phyloP scores from a whole-genome alignment of 2,113 vertebrate genomes.

The Nipponia nippon region DNA sequence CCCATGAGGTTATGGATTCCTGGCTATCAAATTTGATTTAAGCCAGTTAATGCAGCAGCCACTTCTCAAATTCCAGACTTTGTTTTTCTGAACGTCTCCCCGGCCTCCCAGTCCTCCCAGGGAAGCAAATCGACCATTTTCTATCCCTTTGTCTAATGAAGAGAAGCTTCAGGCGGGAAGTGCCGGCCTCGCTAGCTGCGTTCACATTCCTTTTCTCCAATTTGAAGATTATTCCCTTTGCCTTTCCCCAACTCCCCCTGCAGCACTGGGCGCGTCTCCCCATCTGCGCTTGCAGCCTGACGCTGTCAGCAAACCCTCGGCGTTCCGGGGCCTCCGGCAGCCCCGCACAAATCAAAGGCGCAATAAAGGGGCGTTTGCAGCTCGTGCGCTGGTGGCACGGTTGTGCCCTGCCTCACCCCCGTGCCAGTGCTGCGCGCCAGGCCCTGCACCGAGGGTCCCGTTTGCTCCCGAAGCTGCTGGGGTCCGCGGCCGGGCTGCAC shows the following conservation, averaged over 20 bases:
- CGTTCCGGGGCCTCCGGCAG: not conserved
- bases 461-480: not conserved
- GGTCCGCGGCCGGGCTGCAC: not conserved
- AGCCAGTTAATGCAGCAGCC: accelerated
- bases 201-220: not conserved
- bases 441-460: not conserved
- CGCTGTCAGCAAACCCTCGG: not conserved
- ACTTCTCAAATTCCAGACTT: not conserved
- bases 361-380: not conserved
- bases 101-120: no score
- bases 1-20: not conserved
- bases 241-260: no score
- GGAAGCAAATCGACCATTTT: not conserved
- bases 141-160: not conserved
- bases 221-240: not conserved
- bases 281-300: not conserved
- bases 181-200: accelerated
- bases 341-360: no score
- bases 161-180: not conserved
- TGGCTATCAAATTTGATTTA: not conserved
- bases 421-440: not conserved
- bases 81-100: not conserved
- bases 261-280: not conserved
- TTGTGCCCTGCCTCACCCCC: no score
- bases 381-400: accelerated